A percentile compares a stretch with the other conserved stretches of the same genome.
Evolutionary conservation across 2,888 invertebrate species (phyloP).

Genomic region (Lissonota sp.): DNA sequence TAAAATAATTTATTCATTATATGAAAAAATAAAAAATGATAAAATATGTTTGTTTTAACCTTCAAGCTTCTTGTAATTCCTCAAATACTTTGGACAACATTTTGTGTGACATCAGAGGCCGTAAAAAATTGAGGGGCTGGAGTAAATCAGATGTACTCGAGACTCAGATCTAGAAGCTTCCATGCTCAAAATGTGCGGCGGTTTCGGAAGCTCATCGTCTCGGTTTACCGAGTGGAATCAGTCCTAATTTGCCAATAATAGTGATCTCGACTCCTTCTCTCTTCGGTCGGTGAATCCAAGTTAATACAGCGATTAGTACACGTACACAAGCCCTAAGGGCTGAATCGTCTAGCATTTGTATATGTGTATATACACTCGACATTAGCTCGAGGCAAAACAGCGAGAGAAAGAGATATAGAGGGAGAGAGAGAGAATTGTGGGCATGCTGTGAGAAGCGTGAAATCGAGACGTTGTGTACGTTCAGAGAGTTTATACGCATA

Average conservation of each 20-base stretch:
- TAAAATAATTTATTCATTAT: too few relatives aligned
- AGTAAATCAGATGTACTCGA: background rate
- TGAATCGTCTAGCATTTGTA: slow-evolving; percentile 46
- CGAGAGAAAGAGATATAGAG: slow-evolving; percentile 21
- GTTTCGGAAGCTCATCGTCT: slow-evolving; percentile 63
- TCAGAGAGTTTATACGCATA: slow-evolving; percentile 64
- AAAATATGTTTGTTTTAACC: too few relatives aligned
- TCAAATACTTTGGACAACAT: too few relatives aligned
- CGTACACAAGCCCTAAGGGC: slow-evolving; percentile 72
- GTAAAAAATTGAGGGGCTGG: background rate
- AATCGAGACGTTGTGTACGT: slow-evolving; percentile 67
- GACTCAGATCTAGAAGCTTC: slow-evolving; percentile 9
- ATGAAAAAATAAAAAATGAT: too few relatives aligned
- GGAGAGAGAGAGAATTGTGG: background rate
- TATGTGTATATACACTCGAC: slow-evolving; percentile 53
- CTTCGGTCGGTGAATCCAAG: slow-evolving; percentile 73
- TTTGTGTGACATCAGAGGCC: too few relatives aligned
- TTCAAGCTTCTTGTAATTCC: too few relatives aligned
- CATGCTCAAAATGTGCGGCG: slow-evolving; percentile 3
- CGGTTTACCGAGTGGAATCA: slow-evolving; percentile 76
- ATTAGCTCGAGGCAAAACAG: slow-evolving; percentile 71
- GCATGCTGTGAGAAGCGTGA: slow-evolving; percentile 66
- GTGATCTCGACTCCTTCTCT: slow-evolving; percentile 71
- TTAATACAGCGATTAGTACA: slow-evolving; percentile 79
- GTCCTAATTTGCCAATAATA: slow-evolving; percentile 79